Evolutionary conservation across 2,888 invertebrate species (phyloP), one percentile per base, ranked within the genome.

Genomic region (Branchellion lobata): DNA sequence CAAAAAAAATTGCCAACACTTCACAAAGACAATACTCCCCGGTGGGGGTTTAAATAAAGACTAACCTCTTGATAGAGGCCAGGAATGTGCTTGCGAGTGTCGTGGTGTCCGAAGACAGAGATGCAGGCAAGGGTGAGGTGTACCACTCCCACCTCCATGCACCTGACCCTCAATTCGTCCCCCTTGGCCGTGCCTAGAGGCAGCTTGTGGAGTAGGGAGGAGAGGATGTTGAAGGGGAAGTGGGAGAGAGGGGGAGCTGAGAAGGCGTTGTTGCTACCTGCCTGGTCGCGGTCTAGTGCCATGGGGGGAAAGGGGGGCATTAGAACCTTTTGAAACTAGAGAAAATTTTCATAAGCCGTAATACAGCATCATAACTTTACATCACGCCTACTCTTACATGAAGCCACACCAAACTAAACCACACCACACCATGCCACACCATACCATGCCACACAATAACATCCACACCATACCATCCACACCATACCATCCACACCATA

Each of bases 101-200:
- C 85, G 81, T 89, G 90, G 84, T 89, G 89, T 81, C 95, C 94
- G 87, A 96, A 94, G 57, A 94, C 93, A 0, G 94, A 92, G 79
- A 96, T 90, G 85, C 95, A 95, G 78, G 93, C 92, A 61, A 96
- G 90, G 84, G 96, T 90, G 78, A 96, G 90, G 84, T 94, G 91
- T 84, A 94, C 91, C 51, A 93, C 94, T 33, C 95, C 95, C 51
- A 93, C 92, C 84, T 93, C 92, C 83, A 95, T 91, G 84, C 94
- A 92, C 85, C 92, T 92, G 24, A 92, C 90, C 11, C 95, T 90
- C 83, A 96, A 87, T 80, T 92, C 86, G 77, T 91, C 90, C 1
- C 93, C 94, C 84, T 93, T 93, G 84, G 93, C 92, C 0, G 92
- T 92, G 57, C 91, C 91, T 47, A 92, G 89, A 0, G 93, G 92